These are phyloP conservation scores for Panulirus ornatus DNA, from an alignment of 1,140 invertebrate species.

Conservation along the genomic window DNA sequence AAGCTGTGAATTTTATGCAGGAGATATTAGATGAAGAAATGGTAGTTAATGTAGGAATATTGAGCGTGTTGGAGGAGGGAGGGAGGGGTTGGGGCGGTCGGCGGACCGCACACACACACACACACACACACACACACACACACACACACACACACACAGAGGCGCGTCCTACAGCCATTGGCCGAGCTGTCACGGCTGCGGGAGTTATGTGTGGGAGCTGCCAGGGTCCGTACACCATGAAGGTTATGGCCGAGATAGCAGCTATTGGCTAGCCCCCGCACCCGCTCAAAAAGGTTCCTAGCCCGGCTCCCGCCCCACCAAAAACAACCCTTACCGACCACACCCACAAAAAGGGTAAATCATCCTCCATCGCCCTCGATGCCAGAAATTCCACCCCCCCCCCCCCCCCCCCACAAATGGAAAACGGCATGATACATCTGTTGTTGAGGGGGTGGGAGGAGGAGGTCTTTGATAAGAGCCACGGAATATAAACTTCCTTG, in stretches of 20 bases:
- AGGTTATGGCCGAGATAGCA: conserved; percentile 52
- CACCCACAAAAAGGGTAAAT: neutral
- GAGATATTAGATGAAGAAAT: neutral
- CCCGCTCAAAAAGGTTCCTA: neutral
- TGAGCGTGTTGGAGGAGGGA: neutral
- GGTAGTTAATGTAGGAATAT: neutral
- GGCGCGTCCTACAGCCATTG: conserved; percentile 42
- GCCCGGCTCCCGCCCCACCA: neutral
- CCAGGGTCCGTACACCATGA: conserved; percentile 41
- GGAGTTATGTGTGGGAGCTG: conserved; percentile 45
- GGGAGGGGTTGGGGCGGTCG: neutral
- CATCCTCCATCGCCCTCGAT: neutral
- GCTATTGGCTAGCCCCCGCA: conserved; percentile 22
- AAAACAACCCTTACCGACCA: neutral
- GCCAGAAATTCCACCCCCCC: too few relatives aligned
- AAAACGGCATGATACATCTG: too few relatives aligned
- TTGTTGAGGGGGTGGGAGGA: too few relatives aligned
- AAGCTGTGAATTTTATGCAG: neutral
- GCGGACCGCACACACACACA: too few relatives aligned
- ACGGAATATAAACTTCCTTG: too few relatives aligned
- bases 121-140: neutral
- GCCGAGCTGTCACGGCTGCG: conserved; percentile 30
- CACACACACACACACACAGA: neutral
- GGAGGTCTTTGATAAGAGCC: too few relatives aligned
- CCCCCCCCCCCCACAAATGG: too few relatives aligned